Evolutionary conservation across 2,797 vertebrate genomes (phyloP).

Genomic region (Sparidentex hasta): DNA sequence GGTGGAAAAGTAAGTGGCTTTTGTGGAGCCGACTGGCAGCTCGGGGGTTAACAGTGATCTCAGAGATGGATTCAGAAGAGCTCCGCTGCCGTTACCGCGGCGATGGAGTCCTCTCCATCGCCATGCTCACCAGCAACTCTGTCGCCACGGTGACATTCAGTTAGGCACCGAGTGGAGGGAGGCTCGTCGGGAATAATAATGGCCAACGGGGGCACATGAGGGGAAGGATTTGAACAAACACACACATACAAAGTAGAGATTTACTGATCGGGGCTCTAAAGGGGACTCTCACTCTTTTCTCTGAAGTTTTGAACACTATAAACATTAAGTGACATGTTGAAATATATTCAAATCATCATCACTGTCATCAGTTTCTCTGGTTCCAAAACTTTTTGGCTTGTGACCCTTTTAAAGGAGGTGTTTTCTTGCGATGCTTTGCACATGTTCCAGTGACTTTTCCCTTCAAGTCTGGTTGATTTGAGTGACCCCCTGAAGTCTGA

Average conservation of each 20-base stretch:
- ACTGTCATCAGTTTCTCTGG: not conserved
- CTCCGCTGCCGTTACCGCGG: slow-evolving; percentile 67
- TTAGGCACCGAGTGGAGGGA: slow-evolving; percentile 43
- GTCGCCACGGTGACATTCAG: slow-evolving; percentile 70
- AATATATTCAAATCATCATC: not conserved
- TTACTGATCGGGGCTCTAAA: slow-evolving; percentile 1
- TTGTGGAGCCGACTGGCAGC: no score
- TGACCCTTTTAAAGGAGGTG: not conserved
- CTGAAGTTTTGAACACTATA: not conserved
- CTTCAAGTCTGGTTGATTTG: not conserved
- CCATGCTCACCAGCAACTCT: slow-evolving; percentile 48
- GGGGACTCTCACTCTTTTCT: not conserved
- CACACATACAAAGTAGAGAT: slow-evolving; percentile 28
- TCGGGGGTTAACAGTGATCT: slow-evolving; percentile 40
- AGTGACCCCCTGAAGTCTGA: not conserved
- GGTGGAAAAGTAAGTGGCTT: not conserved
- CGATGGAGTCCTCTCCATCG: slow-evolving; percentile 56
- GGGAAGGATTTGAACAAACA: slow-evolving; percentile 26
- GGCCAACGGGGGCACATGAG: slow-evolving; percentile 32
- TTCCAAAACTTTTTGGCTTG: not conserved
- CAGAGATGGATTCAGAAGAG: slow-evolving; percentile 45
- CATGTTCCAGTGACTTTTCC: not conserved
- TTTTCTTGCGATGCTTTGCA: no score
- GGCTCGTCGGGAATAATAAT: slow-evolving; percentile 65
- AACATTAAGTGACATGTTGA: no score